Conservation (phyloP, 1,140 invertebrate species). For the Megalonaias nervosa region DNA sequence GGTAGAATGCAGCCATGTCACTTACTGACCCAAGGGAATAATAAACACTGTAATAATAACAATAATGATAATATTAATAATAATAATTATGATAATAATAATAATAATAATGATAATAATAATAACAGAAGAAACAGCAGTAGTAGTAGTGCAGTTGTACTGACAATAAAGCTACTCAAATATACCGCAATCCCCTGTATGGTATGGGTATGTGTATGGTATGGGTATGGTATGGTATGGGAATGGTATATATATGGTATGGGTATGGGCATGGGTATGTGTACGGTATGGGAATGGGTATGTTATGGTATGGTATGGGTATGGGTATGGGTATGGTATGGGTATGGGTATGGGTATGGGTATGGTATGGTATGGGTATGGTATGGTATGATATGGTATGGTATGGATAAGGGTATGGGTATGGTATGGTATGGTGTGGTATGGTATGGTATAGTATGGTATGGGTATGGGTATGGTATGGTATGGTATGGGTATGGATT, state of each 20-base stretch:
- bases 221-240: not conserved
- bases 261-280: not conserved
- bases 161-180: too few species aligned
- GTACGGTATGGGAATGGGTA: not conserved
- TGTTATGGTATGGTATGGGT: not conserved
- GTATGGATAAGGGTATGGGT: too few species aligned
- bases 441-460: too few species aligned
- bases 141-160: too few species aligned
- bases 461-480: constrained; percentile 2
- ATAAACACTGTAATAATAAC: constrained; percentile 35
- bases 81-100: constrained; percentile 24
- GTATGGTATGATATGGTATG: too few species aligned
- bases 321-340: not conserved
- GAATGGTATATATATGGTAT: not conserved
- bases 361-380: not conserved
- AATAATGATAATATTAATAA: too few species aligned
- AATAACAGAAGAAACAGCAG: too few species aligned
- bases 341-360: constrained; percentile 1
- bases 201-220: not conserved
- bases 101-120: too few species aligned
- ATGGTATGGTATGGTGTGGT: too few species aligned
- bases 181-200: too few species aligned
- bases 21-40: constrained; percentile 68
- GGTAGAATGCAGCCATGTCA: constrained; percentile 69
- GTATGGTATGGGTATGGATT: constrained; percentile 1